phyloP scores from a whole-genome alignment of 2,888 invertebrate genomes.

The Tuberolachnus salignus region DNA sequence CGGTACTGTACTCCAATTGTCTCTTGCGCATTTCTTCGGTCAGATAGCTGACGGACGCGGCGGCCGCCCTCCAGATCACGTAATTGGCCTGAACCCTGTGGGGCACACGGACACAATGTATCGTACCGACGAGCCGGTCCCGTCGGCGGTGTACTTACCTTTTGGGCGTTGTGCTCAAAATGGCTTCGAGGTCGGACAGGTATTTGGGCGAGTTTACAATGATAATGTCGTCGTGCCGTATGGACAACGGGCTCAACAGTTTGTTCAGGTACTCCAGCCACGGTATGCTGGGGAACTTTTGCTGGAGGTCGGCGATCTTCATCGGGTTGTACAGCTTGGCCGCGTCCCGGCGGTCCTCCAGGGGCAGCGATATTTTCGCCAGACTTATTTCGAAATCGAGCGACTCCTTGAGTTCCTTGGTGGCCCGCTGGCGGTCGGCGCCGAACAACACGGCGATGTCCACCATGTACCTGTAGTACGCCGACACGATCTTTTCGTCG shows the following conservation, averaged over 20 bases:
- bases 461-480: constrained; percentile 86
- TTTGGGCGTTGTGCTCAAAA: constrained; percentile 68
- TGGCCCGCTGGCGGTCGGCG: constrained; percentile 73
- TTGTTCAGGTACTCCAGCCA: constrained; percentile 86
- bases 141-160: constrained; percentile 62
- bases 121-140: not conserved
- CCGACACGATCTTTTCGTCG: constrained; percentile 82
- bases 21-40: constrained; percentile 78
- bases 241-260: constrained; percentile 72
- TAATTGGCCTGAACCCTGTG: constrained; percentile 82
- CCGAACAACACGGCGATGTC: constrained; percentile 86
- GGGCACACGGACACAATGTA: constrained; percentile 25
- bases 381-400: constrained; percentile 86
- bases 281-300: constrained; percentile 76
- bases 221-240: constrained; percentile 75
- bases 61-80: constrained; percentile 88
- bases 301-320: constrained; percentile 78
- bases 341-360: constrained; percentile 89
- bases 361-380: constrained; percentile 88
- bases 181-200: constrained; percentile 73
- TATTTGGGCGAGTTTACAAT: constrained; percentile 86
- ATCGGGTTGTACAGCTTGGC: constrained; percentile 91
- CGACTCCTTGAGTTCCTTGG: constrained; percentile 76
- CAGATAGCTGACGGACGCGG: constrained; percentile 80
- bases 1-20: constrained; percentile 80